Base-by-base conservation (phyloP, 2,113 vertebrate species). In the Desmodus rotundus region DNA sequence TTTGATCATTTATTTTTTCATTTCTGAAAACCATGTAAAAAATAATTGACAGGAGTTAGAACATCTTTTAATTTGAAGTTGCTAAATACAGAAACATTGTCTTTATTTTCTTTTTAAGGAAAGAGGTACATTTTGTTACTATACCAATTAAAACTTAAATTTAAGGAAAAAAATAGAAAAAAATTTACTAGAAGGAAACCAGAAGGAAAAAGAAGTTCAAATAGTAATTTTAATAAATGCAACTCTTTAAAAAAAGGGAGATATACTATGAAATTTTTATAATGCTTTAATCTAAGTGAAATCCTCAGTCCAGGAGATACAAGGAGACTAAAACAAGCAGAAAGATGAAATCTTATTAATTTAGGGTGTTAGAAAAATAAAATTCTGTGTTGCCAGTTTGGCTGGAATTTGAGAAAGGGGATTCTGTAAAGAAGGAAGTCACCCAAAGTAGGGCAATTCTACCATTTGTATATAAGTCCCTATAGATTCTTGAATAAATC, bases 261-360 rank as follows among this genome's bases (percentile, higher is more conserved):
- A 10, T 11, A 24, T 6, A 41, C 0, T 68, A 74, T 94, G 54
- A 89, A 82, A 38, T 83, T 92, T 17, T 61, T 67, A n/a, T 17
- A 86, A 68, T 94, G 43, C 47, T 95, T 78, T 78, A 52, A 78
- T 77, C 19, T 74, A n/a, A 93, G 36, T 78, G 9, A 92, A 86
- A 89, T 52, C 11, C n/a, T 87, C 20, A 36, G 20, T 45, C 16
- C 17, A 33, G 36, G 47, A 72, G 15, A 2, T 2, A 86, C 33
- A 86, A 20, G 0, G 43, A 91, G 87, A 67, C 33, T 38, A 73
- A n/a, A 93, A 82, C n/a, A 96, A 77, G 54, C 4, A 95, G 54
- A 78, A 93, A 89, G 58, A 41, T 33, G 22, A 4, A 81, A 22
- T 77, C 24, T 86, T 91, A 58, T 72, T 91, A 41, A 47, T 38